These are phyloP conservation scores for Penaeus japonicus DNA, from an alignment of 1,140 invertebrate species.

Conservation along the genomic window DNA sequence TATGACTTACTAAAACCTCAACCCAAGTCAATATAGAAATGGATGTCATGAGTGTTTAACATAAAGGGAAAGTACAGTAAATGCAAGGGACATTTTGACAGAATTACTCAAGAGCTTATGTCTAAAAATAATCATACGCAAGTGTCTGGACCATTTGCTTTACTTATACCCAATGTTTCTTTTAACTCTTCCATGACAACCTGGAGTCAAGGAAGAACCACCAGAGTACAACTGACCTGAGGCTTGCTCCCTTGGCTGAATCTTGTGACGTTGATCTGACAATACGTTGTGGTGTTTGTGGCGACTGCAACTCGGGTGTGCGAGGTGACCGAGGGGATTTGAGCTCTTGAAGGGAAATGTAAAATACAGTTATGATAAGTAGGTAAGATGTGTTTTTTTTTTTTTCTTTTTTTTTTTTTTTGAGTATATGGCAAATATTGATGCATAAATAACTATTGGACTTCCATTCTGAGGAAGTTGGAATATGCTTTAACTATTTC, in stretches of 20 bases:
- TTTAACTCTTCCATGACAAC: neutral
- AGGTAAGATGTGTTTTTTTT: too few species aligned
- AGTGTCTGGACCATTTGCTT: neutral
- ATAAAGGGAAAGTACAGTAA: too few species aligned
- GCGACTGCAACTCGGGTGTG: slow-evolving; percentile 44
- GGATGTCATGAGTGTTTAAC: too few species aligned
- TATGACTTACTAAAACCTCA: too few species aligned
- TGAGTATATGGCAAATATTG: neutral
- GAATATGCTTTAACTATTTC: too few species aligned
- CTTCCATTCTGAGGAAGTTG: too few species aligned
- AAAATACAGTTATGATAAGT: neutral
- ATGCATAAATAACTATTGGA: too few species aligned
- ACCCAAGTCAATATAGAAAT: too few species aligned
- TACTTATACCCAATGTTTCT: neutral
- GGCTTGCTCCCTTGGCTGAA: slow-evolving; percentile 42
- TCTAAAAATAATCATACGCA: too few species aligned
- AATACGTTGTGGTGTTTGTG: slow-evolving; percentile 34
- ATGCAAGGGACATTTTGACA: too few species aligned
- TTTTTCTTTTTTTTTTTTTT: too few species aligned
- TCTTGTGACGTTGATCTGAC: slow-evolving; percentile 54
- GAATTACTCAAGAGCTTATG: too few species aligned
- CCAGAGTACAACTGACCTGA: neutral
- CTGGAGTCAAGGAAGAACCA: neutral
- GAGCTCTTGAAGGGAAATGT: slow-evolving; percentile 19
- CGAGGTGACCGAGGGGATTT: slow-evolving; percentile 51